Evolutionary conservation across 2,888 invertebrate genomes (phyloP).

Genomic region (Pantelozetes paolii): DNA sequence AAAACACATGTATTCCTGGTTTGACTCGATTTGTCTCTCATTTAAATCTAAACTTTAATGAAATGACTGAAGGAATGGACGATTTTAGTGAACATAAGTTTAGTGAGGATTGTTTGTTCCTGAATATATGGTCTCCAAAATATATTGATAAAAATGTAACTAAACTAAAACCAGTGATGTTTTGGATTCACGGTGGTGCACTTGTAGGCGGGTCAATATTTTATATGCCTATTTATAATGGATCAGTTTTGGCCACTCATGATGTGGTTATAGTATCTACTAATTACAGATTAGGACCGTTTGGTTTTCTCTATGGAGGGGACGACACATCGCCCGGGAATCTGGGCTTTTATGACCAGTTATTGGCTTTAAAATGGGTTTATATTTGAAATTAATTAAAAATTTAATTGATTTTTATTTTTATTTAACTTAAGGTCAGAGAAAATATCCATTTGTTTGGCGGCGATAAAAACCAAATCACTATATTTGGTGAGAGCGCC

Average conservation of each 20-base stretch:
- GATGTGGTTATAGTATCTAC: conserved; percentile 56
- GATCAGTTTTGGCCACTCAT: conserved; percentile 48
- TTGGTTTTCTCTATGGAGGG: conserved; percentile 48
- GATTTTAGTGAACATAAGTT: no score
- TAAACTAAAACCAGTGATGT: conserved; percentile 49
- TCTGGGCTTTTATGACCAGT: conserved; percentile 56
- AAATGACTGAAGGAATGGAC: no score
- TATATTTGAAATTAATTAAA: neutral
- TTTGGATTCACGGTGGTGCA: conserved; percentile 53
- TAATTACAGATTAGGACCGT: conserved; percentile 56
- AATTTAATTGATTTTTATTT: neutral
- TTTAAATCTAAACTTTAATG: neutral
- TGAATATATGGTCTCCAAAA: conserved; percentile 23
- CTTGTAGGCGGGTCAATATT: conserved; percentile 48
- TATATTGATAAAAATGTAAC: neutral
- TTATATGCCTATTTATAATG: conserved; percentile 44
- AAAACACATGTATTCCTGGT: conserved; percentile 3
- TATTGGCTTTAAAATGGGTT: conserved; percentile 51
- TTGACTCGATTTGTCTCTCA: no score
- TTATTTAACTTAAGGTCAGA: conserved; percentile 5
- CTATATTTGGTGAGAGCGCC: conserved; percentile 57
- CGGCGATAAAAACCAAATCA: conserved; percentile 52
- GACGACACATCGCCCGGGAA: conserved; percentile 53
- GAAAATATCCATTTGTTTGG: conserved; percentile 51
- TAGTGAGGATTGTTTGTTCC: conserved; percentile 33